Conservation (phyloP, 2,888 invertebrate genomes). For the Stenodema calcarata region DNA sequence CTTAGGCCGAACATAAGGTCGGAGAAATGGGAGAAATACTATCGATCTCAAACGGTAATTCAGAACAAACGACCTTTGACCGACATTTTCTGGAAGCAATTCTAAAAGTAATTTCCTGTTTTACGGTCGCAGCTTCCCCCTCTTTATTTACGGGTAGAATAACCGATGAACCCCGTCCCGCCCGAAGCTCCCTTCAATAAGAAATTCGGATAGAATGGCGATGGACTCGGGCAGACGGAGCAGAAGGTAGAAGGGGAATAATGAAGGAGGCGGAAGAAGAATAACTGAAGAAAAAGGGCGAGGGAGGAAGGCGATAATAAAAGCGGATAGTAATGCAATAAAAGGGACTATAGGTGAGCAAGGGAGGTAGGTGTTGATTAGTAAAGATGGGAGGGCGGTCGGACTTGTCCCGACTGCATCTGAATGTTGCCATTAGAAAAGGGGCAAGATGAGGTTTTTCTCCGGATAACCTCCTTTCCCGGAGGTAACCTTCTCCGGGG, state of each 20-base stretch:
- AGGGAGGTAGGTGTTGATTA: slow-evolving; percentile 51
- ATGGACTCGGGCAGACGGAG: slow-evolving; percentile 14
- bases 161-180: slow-evolving; percentile 23
- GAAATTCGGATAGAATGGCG: slow-evolving; percentile 37
- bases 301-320: slow-evolving; percentile 21
- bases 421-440: slow-evolving; percentile 52
- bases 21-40: background rate
- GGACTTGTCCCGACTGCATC: slow-evolving; percentile 48
- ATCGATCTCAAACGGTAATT: slow-evolving; percentile 35
- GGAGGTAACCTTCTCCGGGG: background rate
- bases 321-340: slow-evolving; percentile 29
- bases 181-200: background rate
- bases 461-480: background rate
- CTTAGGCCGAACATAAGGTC: background rate
- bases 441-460: background rate
- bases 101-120: slow-evolving; percentile 44
- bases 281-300: background rate
- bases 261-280: slow-evolving; percentile 11
- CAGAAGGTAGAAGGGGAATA: slow-evolving; percentile 15
- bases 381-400: slow-evolving; percentile 39
- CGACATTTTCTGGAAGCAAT: slow-evolving; percentile 46
- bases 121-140: slow-evolving; percentile 31
- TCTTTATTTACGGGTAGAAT: slow-evolving; percentile 40
- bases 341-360: slow-evolving; percentile 29
- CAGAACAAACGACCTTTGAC: slow-evolving; percentile 40